phyloP scores from a whole-genome alignment of 2,797 vertebrate genomes.

The Acomys russatus region DNA sequence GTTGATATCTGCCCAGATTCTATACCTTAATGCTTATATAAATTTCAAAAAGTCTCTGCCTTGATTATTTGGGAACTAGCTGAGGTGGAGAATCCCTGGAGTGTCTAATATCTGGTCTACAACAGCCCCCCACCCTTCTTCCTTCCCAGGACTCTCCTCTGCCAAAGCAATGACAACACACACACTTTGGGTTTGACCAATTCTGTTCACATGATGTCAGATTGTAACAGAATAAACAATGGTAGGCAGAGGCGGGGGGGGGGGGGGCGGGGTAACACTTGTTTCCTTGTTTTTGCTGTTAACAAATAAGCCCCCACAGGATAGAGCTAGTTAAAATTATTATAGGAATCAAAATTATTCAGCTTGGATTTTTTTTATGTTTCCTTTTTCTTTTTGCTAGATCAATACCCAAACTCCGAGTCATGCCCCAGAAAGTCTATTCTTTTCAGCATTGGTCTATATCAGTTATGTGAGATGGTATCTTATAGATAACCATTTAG shows the following conservation, averaged over 20 bases:
- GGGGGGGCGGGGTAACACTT: neutral
- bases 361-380: too few species aligned
- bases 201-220: neutral
- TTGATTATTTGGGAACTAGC: too few species aligned
- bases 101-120: too few species aligned
- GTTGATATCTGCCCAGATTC: too few species aligned
- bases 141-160: neutral
- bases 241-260: neutral
- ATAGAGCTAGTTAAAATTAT: neutral
- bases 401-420: too few species aligned
- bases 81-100: too few species aligned
- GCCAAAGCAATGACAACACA: neutral
- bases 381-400: neutral
- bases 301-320: neutral
- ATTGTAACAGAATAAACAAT: slow-evolving; percentile 1
- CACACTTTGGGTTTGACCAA: neutral
- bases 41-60: too few species aligned
- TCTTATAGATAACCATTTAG: neutral
- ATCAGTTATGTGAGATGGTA: neutral
- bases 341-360: neutral
- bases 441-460: neutral
- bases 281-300: neutral
- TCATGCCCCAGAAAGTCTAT: neutral
- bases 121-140: neutral
- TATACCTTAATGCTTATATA: too few species aligned